A percentile compares a stretch with the other conserved stretches of the same genome.
Conservation (phyloP, 2,888 invertebrate genomes). For the Leptopilina myrica region DNA sequence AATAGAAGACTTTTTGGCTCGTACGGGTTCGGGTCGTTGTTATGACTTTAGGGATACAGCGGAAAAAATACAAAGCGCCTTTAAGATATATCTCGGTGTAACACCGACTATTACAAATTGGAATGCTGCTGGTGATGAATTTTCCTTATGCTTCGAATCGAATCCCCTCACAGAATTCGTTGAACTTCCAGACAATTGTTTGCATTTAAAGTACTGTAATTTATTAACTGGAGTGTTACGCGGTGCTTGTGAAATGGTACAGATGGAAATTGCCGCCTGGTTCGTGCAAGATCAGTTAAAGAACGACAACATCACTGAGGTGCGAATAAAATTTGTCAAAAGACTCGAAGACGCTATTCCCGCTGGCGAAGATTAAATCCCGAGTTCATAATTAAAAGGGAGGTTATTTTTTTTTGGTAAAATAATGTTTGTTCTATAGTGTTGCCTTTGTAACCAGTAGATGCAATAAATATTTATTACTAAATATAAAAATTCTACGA, state of each 20-base stretch:
- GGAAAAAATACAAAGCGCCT: conserved; percentile 92
- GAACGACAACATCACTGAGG: conserved; percentile 95
- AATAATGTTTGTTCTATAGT: background rate
- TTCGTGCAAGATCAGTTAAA: conserved; percentile 97
- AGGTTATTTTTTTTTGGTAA: background rate
- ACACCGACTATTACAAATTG: conserved; percentile 96
- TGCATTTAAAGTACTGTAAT: conserved; percentile 92
- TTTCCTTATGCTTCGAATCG: conserved; percentile 95
- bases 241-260: conserved; percentile 99
- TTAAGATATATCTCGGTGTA: conserved; percentile 84
- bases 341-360: conserved; percentile 98
- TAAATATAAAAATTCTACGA: too few relatives aligned
- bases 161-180: conserved; percentile 99
- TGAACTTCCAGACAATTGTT: conserved; percentile 91
- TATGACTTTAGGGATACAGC: conserved; percentile 98
- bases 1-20: conserved; percentile 97
- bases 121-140: conserved; percentile 96
- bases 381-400: background rate
- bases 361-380: conserved; percentile 94
- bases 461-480: too few relatives aligned
- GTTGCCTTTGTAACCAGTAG: too few relatives aligned
- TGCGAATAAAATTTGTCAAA: conserved; percentile 95
- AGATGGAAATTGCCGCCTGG: conserved; percentile 96
- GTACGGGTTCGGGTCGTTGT: conserved; percentile 93
- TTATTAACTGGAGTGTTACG: conserved; percentile 93